Percentiles rank a stretch among this genome's conserved stretches.
Evolutionary conservation across 2,797 vertebrate genomes (phyloP).

Genomic region (Gobio occitaniae): DNA sequence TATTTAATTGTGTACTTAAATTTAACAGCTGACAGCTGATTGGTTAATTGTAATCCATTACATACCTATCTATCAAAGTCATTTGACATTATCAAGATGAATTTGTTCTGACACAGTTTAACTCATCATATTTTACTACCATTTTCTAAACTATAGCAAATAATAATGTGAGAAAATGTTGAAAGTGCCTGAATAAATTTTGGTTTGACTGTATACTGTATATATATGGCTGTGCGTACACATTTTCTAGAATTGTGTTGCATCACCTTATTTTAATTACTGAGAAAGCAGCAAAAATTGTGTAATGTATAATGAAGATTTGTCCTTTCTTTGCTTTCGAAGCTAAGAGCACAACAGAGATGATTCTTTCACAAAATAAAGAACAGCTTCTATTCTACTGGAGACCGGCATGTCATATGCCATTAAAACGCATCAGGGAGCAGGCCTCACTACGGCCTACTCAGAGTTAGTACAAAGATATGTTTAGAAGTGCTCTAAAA

Average conservation of each 20-base stretch:
- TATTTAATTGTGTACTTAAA: no score
- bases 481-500: constrained; percentile 25
- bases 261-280: background rate
- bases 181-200: no score
- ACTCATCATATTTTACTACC: no score
- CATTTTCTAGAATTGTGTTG: background rate
- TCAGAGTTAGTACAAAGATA: background rate
- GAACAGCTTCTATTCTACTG: constrained; percentile 20
- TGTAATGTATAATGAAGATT: background rate
- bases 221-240: no score
- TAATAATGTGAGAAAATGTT: no score
- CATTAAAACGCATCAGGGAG: constrained; percentile 10
- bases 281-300: constrained; percentile 1
- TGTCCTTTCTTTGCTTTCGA: background rate
- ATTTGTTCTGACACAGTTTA: no score
- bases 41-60: no score
- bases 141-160: no score
- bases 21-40: no score
- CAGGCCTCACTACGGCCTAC: background rate
- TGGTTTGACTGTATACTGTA: no score
- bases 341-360: constrained; percentile 6
- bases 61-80: no score
- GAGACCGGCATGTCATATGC: background rate
- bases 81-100: no score
- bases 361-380: constrained; percentile 4